Conservation (phyloP, 1,140 invertebrate species). For the Ceratina australensis region DNA sequence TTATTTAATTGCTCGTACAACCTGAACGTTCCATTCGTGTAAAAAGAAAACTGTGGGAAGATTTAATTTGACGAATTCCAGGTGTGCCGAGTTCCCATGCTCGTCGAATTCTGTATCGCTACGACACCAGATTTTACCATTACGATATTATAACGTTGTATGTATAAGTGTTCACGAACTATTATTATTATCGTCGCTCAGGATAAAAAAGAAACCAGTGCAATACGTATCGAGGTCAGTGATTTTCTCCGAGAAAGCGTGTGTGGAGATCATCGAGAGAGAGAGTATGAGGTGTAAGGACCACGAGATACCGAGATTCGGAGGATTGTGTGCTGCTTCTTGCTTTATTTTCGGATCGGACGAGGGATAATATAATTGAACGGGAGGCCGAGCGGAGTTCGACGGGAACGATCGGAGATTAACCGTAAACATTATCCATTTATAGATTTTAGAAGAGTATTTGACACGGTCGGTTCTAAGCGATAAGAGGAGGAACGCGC, state of each 20-base stretch:
- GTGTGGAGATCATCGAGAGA: background rate
- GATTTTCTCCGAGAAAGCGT: slow-evolving; percentile 16
- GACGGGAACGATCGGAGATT: too few relatives aligned
- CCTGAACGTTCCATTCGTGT: too few relatives aligned
- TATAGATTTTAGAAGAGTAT: too few relatives aligned
- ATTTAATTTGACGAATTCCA: too few relatives aligned
- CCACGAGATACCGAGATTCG: background rate
- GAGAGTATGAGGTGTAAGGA: slow-evolving; percentile 8
- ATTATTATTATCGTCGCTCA: slow-evolving; percentile 39
- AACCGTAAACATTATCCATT: too few relatives aligned
- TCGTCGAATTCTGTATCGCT: slow-evolving; percentile 42
- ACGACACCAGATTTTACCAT: slow-evolving; percentile 57
- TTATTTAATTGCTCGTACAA: too few relatives aligned
- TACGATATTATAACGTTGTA: slow-evolving; percentile 62
- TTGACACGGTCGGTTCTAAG: too few relatives aligned
- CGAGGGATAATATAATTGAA: slow-evolving; percentile 18
- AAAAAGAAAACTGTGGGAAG: too few relatives aligned
- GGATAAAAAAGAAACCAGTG: slow-evolving; percentile 41
- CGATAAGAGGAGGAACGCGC: too few relatives aligned
- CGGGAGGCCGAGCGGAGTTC: too few relatives aligned
- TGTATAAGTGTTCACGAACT: slow-evolving; percentile 57
- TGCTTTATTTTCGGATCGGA: slow-evolving; percentile 16
- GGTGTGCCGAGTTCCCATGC: slow-evolving; percentile 23
- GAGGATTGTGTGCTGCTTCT: background rate
- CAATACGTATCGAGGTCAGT: slow-evolving; percentile 48